A percentile compares a stretch with the other conserved stretches of the same genome.
These are phyloP conservation scores for Cataglyphis livida DNA, from an alignment of 2,888 invertebrate species.

Conservation along the genomic window DNA sequence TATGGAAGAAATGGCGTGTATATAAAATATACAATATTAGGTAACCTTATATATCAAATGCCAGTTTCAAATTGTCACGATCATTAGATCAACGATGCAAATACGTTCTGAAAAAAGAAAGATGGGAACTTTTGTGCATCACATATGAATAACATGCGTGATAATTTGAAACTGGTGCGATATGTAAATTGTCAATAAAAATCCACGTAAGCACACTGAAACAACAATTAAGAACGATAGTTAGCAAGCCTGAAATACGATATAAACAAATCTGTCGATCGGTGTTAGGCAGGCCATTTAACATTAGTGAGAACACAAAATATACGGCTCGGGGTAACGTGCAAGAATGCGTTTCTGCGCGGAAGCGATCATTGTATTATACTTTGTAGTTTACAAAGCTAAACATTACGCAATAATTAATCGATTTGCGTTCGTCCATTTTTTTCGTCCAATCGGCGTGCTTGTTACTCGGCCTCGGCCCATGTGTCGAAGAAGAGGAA, in stretches of 20 bases:
- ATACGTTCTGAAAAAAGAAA: not conserved
- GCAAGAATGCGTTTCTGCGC: constrained; percentile 73
- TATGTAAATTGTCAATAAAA: constrained; percentile 47
- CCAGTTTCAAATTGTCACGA: constrained; percentile 33
- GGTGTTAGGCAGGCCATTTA: constrained; percentile 72
- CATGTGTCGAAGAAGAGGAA: constrained; percentile 38
- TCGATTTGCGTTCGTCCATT: constrained; percentile 38
- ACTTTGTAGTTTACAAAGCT: constrained; percentile 23
- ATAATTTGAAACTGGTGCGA: constrained; percentile 25
- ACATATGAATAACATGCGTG: constrained; percentile 7
- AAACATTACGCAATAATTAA: constrained; percentile 37
- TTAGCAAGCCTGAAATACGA: constrained; percentile 71
- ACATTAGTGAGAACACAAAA: constrained; percentile 69
- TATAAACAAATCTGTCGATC: constrained; percentile 68
- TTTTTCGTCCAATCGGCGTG: constrained; percentile 42
- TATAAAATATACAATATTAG: constrained; percentile 8
- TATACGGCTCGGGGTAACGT: constrained; percentile 66
- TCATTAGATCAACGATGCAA: not conserved
- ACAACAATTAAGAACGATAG: constrained; percentile 66
- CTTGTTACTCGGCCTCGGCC: constrained; percentile 43
- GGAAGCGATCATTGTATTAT: constrained; percentile 63
- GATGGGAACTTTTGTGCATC: not conserved
- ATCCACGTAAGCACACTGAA: constrained; percentile 73
- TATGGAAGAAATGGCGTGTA: not conserved
- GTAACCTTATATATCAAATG: constrained; percentile 30